Base-by-base conservation (phyloP, 2,797 vertebrate genomes). In the Syndactyla subalaris region DNA sequence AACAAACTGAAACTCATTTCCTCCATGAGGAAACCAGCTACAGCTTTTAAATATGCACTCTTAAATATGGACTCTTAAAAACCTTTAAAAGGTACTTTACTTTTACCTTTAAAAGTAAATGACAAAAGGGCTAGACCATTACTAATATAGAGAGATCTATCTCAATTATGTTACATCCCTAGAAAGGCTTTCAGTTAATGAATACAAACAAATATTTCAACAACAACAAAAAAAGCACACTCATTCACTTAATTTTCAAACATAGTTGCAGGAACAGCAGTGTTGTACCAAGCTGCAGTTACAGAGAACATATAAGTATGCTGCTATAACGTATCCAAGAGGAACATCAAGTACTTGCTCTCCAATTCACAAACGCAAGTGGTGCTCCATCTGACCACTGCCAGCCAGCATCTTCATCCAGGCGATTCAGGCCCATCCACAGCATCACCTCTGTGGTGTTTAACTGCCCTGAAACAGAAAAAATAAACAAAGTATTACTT, bases 331-430 rank as follows among this genome's bases (percentile, higher is more conserved):
- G 66, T 14, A 83, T 51, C 19, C 49, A 84, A 89, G 65, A 85
- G 45, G 41, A 66, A 52, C 30, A 59, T 29, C 10, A 41, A 55
- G 62, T 98, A 98, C 98, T 96, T 98, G 97, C 86, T 88, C 95
- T 98, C 97, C 98, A 99, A 97, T 99, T 98, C 79, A 99, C 97
- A 93, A 99, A 97, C 23, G 67, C 93, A 2, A 99, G 96, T 0
- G 99, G 98, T 7, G 98, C 97, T 88, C 98, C 98, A 57, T 99
- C 99, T 15, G 99, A 98, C 99, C 99, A 99, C 97, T 98, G 98
- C 99, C 99, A 99, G 41, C 99, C 99, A 74, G 94, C 86, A 0
- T 97, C 91, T 48, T 98, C 97, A 94, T 98, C 98, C 90, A 99
- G 96, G 66, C 97, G 98, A 95, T 99, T 99, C 89, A 99, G 97